These are phyloP conservation scores for Aphodius sticticus DNA, from an alignment of 2,888 invertebrate species.

Conservation along the genomic window DNA sequence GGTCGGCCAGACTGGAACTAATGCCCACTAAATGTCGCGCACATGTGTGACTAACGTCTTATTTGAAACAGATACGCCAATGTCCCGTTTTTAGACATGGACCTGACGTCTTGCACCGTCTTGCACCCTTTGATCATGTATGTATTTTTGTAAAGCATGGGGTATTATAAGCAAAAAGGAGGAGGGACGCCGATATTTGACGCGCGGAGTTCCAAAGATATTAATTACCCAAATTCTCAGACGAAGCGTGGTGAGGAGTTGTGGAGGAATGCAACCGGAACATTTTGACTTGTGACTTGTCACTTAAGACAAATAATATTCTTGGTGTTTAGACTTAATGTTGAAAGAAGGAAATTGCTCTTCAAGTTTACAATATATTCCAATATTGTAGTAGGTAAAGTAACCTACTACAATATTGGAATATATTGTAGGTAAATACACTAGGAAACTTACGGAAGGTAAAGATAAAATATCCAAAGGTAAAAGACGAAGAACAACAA, in stretches of 20 bases:
- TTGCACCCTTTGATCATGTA: slow-evolving; percentile 36
- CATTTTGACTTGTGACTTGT: neutral
- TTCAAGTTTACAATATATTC: too few species aligned
- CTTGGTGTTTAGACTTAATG: too few species aligned
- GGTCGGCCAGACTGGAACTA: slow-evolving; percentile 49
- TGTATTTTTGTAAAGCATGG: slow-evolving; percentile 21
- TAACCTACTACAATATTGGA: too few species aligned
- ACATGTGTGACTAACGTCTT: slow-evolving; percentile 47
- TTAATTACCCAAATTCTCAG: neutral
- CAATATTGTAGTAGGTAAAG: too few species aligned
- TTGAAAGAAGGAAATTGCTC: too few species aligned
- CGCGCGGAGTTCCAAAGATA: neutral
- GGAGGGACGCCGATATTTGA: neutral
- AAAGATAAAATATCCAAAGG: too few species aligned
- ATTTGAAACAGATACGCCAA: slow-evolving; percentile 47
- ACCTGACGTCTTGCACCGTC: slow-evolving; percentile 33
- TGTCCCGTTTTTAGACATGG: slow-evolving; percentile 39
- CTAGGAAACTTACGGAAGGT: too few species aligned
- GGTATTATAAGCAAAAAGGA: neutral
- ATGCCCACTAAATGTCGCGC: slow-evolving; percentile 49
- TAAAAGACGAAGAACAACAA: too few species aligned
- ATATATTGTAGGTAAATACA: too few species aligned
- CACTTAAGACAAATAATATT: too few species aligned
- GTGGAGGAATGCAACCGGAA: neutral
- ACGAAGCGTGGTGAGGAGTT: neutral